These are phyloP conservation scores for Polyommatus icarus DNA, from an alignment of 2,888 invertebrate genomes.

Conservation along the genomic window DNA sequence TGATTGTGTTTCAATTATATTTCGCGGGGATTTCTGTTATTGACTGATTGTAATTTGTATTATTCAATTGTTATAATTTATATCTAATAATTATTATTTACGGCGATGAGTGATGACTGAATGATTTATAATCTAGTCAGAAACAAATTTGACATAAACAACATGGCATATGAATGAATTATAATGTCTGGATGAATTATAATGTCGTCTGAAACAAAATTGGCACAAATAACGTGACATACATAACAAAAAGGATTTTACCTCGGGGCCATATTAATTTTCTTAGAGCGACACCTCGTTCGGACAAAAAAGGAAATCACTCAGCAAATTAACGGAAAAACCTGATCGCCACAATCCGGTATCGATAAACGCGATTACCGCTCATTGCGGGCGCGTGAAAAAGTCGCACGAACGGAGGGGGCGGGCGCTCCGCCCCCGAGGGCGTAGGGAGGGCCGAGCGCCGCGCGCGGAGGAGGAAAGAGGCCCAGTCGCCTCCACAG, in stretches of 20 bases:
- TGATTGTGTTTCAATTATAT: neutral
- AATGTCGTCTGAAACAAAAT: neutral
- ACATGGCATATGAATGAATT: neutral
- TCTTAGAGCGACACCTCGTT: neutral
- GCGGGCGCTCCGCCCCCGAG: slow-evolving; percentile 61
- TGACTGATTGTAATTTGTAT: neutral
- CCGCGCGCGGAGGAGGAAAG: slow-evolving; percentile 61
- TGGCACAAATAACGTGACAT: neutral
- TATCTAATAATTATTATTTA: neutral
- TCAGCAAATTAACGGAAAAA: slow-evolving; percentile 42
- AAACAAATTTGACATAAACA: neutral
- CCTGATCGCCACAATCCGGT: slow-evolving; percentile 47
- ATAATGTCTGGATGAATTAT: neutral
- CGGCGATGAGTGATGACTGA: neutral
- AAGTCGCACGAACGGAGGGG: slow-evolving; percentile 56
- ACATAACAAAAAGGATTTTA: neutral
- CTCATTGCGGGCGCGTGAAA: slow-evolving; percentile 67
- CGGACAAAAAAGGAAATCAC: slow-evolving; percentile 33
- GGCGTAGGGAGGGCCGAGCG: slow-evolving; percentile 72
- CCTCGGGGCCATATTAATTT: slow-evolving; percentile 15
- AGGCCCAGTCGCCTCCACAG: slow-evolving; percentile 71
- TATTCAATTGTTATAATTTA: neutral
- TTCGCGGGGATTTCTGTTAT: neutral
- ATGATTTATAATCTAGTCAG: neutral
- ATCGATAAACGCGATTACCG: slow-evolving; percentile 71